Base-by-base conservation (phyloP, 2,113 vertebrate genomes). In the Oenanthe melanoleuca region DNA sequence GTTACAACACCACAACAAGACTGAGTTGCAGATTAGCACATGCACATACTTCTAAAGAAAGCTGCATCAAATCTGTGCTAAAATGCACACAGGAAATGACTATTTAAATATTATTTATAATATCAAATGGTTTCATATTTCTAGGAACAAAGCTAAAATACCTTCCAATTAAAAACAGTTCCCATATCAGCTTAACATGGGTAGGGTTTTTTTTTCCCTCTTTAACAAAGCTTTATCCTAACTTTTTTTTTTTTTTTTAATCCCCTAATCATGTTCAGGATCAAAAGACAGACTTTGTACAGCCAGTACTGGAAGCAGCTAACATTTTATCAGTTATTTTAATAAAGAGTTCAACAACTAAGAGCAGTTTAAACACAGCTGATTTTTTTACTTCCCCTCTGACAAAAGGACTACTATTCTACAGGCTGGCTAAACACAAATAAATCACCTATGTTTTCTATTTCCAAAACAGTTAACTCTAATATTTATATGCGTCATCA, bases 361-460 rank as follows among this genome's bases (percentile, higher is more conserved):
- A 65, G 37, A 90, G 49, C 40, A 88, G 55, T 73, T 94, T 50
- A 93, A 94, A 86, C 56, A 94, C 21, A 65, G 61, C 59, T 69
- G 12, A 49, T n/a, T 60, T 80, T 80, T 82, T 78, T 40, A 33
- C 23, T 75, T 89, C 34, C 53, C 9, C 52, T 86, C 71, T 73
- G 22, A 94, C 89, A 96, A 89, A 88, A 87, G 85, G 37, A 83
- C 86, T 77, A 85, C 50, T 94, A 59, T 91, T 94, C 84, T 47
- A 50, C 25, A 87, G 50, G 40, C 50, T 84, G 45, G 60, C 85
- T 79, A 26, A 85, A 73, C 49, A 57, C 67, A 86, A 83, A 50
- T 45, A 19, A 8, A 88, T 70, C 55, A 83, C 60, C 34, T 73
- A 7, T 5, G 37, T 45, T 91, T 84, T 85, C 81, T 70, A 63